Percentiles rank a stretch among this genome's conserved stretches.
phyloP scores from a whole-genome alignment of 2,797 vertebrate species.

The Alauda arvensis region DNA sequence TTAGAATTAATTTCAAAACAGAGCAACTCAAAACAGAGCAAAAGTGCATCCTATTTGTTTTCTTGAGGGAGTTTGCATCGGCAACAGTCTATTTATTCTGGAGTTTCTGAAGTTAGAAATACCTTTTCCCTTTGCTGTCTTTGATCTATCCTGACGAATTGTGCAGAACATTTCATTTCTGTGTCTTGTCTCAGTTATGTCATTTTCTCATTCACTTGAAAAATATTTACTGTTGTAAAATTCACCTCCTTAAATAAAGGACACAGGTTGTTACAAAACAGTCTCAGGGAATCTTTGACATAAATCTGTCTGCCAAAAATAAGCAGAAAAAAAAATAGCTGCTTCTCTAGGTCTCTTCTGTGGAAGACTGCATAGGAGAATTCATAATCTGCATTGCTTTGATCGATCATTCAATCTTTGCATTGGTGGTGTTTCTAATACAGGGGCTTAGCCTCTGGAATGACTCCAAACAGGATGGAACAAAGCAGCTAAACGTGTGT shows the following conservation, averaged over 20 bases:
- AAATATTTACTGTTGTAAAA: slow-evolving; percentile 38
- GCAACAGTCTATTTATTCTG: slow-evolving; percentile 63
- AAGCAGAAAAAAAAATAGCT: slow-evolving; percentile 24
- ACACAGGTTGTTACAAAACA: neutral
- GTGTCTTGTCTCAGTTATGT: slow-evolving; percentile 9
- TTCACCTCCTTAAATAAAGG: slow-evolving; percentile 25
- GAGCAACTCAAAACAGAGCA: slow-evolving; percentile 68
- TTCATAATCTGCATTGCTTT: slow-evolving; percentile 63
- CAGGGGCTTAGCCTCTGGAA: slow-evolving; percentile 61
- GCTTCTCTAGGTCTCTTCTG: slow-evolving; percentile 38
- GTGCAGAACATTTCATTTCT: slow-evolving; percentile 15
- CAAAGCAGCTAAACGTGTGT: slow-evolving; percentile 69
- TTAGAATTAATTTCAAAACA: slow-evolving; percentile 73
- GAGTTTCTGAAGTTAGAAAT: slow-evolving; percentile 68
- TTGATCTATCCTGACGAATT: slow-evolving; percentile 31
- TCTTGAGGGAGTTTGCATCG: slow-evolving; percentile 64
- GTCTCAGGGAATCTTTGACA: neutral
- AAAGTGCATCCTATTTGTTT: slow-evolving; percentile 68
- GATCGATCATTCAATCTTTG: slow-evolving; percentile 70
- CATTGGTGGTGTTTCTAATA: slow-evolving; percentile 66
- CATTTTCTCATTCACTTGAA: neutral
- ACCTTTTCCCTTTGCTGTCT: slow-evolving; percentile 48
- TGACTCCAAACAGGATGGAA: slow-evolving; percentile 65
- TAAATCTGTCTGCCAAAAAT: slow-evolving; percentile 31
- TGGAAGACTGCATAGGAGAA: slow-evolving; percentile 50